phyloP scores from a whole-genome alignment of 2,113 vertebrate genomes.

The Engystomops pustulosus region DNA sequence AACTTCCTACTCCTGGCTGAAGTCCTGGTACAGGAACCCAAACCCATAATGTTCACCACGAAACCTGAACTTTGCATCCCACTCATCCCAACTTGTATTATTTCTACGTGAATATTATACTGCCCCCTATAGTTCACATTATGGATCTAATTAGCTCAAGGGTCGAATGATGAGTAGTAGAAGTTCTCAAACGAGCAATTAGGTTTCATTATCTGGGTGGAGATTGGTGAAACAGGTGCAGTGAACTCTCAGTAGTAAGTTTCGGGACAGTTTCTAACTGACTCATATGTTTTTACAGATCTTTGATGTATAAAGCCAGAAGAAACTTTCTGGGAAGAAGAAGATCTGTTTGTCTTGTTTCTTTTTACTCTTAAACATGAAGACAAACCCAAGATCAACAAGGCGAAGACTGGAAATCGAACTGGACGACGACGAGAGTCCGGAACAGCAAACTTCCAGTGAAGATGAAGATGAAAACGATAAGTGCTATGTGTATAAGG shows the following conservation, averaged over 20 bases:
- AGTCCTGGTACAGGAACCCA: no score
- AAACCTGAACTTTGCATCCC: no score
- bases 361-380: conserved; percentile 75
- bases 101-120: no score
- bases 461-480: conserved; percentile 74
- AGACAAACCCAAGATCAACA: conserved; percentile 85
- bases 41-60: no score
- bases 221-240: conserved; percentile 43
- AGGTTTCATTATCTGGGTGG: neutral
- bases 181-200: no score
- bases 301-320: conserved; percentile 30
- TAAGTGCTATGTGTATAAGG: conserved; percentile 73
- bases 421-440: conserved; percentile 69
- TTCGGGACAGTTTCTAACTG: conserved; percentile 46
- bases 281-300: conserved; percentile 60
- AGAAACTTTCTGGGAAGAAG: conserved; percentile 30
- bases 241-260: conserved; percentile 7
- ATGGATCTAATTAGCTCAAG: no score
- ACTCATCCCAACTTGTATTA: no score
- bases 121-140: no score
- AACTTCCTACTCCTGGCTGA: no score
- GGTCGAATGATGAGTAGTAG: no score
- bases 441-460: conserved; percentile 70
- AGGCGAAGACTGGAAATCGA: conserved; percentile 72
- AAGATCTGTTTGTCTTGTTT: neutral